Evolutionary conservation across 2,888 invertebrate genomes (phyloP).

Genomic region (Corythucha ciliata): DNA sequence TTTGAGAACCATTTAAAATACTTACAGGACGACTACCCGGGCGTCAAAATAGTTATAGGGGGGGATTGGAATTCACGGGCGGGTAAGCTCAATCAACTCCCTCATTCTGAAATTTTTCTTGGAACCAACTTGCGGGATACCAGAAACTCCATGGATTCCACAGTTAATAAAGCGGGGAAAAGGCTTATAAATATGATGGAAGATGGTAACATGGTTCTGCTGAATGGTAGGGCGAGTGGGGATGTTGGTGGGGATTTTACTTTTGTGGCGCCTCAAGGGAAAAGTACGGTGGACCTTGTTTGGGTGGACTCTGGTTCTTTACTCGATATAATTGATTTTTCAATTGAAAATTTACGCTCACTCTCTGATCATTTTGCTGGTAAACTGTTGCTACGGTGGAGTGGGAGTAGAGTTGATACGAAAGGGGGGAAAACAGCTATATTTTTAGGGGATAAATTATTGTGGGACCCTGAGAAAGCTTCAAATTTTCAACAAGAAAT

Average conservation of each 20-base stretch:
- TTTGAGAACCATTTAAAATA: neutral
- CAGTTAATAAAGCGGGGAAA: conserved; percentile 3
- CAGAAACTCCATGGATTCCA: neutral
- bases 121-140: neutral
- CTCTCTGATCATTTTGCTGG: conserved; percentile 1
- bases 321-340: neutral
- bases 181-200: neutral
- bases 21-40: neutral
- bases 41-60: neutral
- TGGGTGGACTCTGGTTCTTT: neutral
- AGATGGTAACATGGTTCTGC: no score
- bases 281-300: conserved; percentile 1
- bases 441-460: no score
- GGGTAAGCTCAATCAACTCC: neutral
- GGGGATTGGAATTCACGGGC: conserved; percentile 1
- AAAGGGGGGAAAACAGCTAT: no score
- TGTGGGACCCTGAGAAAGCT: no score
- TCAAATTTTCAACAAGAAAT: no score
- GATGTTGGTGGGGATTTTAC: neutral
- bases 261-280: neutral
- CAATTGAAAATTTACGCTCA: neutral
- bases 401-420: no score
- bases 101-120: neutral
- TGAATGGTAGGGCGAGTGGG: conserved; percentile 2
- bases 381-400: no score